Base-by-base conservation (phyloP, 1,140 invertebrate genomes). In the Latrodectus geometricus region DNA sequence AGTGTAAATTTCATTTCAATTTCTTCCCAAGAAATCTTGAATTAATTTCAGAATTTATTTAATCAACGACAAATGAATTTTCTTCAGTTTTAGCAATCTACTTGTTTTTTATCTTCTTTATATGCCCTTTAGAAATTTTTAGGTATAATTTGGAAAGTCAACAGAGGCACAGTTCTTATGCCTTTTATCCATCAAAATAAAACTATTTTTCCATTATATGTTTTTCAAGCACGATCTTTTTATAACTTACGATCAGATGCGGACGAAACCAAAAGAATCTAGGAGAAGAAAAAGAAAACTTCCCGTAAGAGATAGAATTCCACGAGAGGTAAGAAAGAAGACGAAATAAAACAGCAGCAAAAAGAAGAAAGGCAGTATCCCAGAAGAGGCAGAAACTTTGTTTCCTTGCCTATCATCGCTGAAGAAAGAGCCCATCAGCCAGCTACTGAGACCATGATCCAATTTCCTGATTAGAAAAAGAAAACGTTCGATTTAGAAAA, bases 391-490 rank as follows among this genome's bases (percentile, higher is more conserved):
- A 81, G 54, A 74, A 83, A 83, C 69, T 83, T 83, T 73, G 80
- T 83, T 83, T 74, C 56, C 23, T 74, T 20, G 69, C 69, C 70
- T 83, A 83, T 83, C 80, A 83, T 83, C 70, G 52, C 80, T 65
- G 80, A n/a, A 50, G 80, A 83, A 83, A 83, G 54, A 56, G 72
- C 65, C 80, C 80, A 83, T 83, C 80, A 83, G 70, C 20, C 69
- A 61, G 73, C 68, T 74, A 74, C 69, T 35, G 80, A 61, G 65
- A 15, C 80, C 65, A 74, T 83, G 80, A 83, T 83, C 80, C 80
- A 83, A 83, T 83, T 83, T 83, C 80, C 80, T 83, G 80, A 83
- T 83, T 83, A 83, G 80, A 83, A 83, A 83, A 83, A 74, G 20
- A 21, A 70, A 74, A 74, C 52, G 69, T 83, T 83, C 69, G 80